Conservation (phyloP, 2,797 vertebrate genomes). For the Numenius phaeopus region DNA sequence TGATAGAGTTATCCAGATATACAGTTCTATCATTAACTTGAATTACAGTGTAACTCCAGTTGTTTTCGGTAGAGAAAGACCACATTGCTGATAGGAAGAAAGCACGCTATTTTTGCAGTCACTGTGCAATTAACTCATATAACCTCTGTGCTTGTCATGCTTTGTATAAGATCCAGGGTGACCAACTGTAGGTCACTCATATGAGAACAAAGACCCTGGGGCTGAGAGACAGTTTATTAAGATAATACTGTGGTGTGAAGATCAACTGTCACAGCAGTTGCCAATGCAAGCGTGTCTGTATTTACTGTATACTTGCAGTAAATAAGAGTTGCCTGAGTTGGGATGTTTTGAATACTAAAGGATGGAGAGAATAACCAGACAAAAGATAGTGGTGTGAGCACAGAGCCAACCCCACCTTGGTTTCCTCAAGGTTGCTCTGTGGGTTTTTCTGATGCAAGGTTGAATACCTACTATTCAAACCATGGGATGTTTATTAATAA, state of each 20-base stretch:
- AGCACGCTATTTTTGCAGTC: slow-evolving; percentile 33
- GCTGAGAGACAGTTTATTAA: slow-evolving; percentile 56
- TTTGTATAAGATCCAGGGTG: slow-evolving; percentile 53
- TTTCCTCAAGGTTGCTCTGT: background rate
- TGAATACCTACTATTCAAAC: background rate
- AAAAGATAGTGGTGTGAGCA: background rate
- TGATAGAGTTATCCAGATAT: slow-evolving; percentile 2
- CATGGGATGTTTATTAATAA: background rate
- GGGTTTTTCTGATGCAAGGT: background rate
- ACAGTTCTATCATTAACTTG: slow-evolving; percentile 28
- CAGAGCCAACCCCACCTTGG: background rate
- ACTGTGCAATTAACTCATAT: slow-evolving; percentile 58
- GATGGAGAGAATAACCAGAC: background rate
- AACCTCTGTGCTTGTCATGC: slow-evolving; percentile 47
- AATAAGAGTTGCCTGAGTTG: background rate
- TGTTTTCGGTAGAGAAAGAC: slow-evolving; percentile 35
- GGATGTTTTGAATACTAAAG: background rate
- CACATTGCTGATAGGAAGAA: slow-evolving; percentile 21
- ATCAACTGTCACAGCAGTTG: slow-evolving; percentile 12
- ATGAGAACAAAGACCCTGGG: slow-evolving; percentile 39
- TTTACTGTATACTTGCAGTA: background rate
- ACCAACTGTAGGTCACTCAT: slow-evolving; percentile 38
- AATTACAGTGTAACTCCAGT: slow-evolving; percentile 5
- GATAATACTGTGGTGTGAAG: slow-evolving; percentile 57
- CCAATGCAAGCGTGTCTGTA: background rate